Base-by-base conservation (phyloP, 2,888 invertebrate species). In the Marasmarcha lunaedactyla region DNA sequence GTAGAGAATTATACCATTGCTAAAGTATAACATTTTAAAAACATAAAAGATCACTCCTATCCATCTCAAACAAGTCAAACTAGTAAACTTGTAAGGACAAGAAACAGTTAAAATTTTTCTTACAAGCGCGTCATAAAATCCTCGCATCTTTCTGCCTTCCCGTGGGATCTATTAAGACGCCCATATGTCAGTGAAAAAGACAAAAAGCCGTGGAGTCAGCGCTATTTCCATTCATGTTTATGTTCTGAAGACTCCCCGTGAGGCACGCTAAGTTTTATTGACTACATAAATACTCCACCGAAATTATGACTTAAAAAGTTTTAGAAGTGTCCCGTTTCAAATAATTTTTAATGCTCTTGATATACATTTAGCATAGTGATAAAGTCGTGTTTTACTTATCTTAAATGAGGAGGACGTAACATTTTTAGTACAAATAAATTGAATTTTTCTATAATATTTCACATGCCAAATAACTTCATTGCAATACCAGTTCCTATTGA, bases 161-260 rank as follows among this genome's bases (percentile, higher is more conserved):
- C 20, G 20, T 30, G 30, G 30, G 30, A 30, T 9, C 11, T 11
- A 30, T 30, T 30, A 7, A 11, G 9, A 30, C 30, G 30, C 30
- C 30, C 11, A 11, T 30, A 30, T 30, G 30, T 7, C 30, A 30
- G 30, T 30, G 30, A 30, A 30, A 7, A 30, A 13, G 14, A 14
- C 13, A 40, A 43, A 42, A 43, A 38, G 35, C 36, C 4, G 12
- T 11, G 20, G 25, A n/a, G 36, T 27, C 25, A 7, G 37, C 33
- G 46, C 70, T 71, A 69, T 73, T 71, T 67, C 55, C 66, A 73
- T 71, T 71, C 67, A 68, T 64, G 69, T 71, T 68, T 69, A 71
- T 61, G 59, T 55, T 49, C 46, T 47, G 46, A 52, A 54, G 63
- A 63, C 66, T 64, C 65, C 67, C 69, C 54, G 57, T 52, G 63